Evolutionary conservation across 2,888 invertebrate species (phyloP).

Genomic region (Euzetes globulus): DNA sequence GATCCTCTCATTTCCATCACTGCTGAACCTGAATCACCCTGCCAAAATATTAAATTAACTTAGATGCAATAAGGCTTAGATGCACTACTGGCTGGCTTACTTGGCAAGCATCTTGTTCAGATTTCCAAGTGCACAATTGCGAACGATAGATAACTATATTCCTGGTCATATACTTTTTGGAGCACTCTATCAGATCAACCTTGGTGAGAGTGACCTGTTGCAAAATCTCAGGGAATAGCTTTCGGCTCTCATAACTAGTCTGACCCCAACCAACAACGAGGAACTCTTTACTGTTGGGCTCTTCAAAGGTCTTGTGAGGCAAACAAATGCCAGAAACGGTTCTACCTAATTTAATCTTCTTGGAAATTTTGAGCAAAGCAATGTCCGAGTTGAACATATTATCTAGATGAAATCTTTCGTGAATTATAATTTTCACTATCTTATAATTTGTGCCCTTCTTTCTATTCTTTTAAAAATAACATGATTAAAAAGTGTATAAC

Average conservation of each 20-base stretch:
- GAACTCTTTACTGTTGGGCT: too few species aligned
- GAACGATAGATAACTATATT: not conserved
- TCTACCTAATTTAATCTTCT: not conserved
- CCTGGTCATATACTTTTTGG: not conserved
- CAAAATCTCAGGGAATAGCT: too few species aligned
- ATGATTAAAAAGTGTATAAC: too few species aligned
- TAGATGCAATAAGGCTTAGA: too few species aligned
- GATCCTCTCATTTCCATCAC: not conserved
- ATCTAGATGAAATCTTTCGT: not conserved
- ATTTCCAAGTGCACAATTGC: not conserved
- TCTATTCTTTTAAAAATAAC: not conserved
- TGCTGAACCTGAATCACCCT: not conserved
- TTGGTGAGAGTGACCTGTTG: too few species aligned
- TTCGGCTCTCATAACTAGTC: too few species aligned
- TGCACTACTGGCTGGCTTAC: not conserved
- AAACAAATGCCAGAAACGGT: not conserved
- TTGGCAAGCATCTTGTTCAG: not conserved
- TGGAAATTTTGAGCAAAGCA: not conserved
- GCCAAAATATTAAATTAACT: not conserved
- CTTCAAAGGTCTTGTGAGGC: too few species aligned
- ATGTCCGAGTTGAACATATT: not conserved
- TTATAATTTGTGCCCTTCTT: not conserved
- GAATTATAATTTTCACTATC: constrained; percentile 4
- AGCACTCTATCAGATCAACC: not conserved
- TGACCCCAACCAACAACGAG: too few species aligned